Base-by-base conservation (phyloP, 2,113 vertebrate genomes). In the human (Homo sapiens) region DNA sequence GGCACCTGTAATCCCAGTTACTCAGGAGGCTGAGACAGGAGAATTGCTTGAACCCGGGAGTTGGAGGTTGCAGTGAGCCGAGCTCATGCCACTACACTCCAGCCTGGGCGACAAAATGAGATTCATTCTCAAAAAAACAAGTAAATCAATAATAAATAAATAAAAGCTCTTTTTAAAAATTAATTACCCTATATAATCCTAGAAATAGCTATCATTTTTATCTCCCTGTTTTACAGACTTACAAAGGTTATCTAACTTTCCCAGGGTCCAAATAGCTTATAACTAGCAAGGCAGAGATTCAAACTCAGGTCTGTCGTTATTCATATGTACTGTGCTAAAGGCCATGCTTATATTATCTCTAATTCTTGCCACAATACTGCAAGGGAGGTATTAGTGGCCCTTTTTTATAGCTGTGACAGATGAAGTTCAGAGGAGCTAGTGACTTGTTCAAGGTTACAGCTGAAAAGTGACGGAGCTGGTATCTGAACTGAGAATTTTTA, bases 371-470 rank as follows among this genome's bases (percentile, higher is more conserved):
- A 57, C 9, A 89, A 16, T 13, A 75, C 48, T 61, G 45, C 32
- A 50, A 90, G 83, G 88, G 48, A 57, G 48, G 22, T 50, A 17
- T 82, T 35, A 32, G 8, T 22, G 12, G 64, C n/a, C 43, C 45
- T 55, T 79, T 50, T 82, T 90, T 45, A 70, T 30, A 96, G 59
- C 25, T 30, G 22, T 80, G 89, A 96, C 57, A 86, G 86, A 93
- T 83, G 94, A 92, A 45, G 50, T 83, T 87, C 83, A 50, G 87
- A 93, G 73, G 72, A 93, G 57, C 59, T 22, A 89, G 27, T 25
- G 79, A 75, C 61, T 79, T 38, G n/a, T 50, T 35, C 52, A 66
- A 75, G 75, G 75, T 70, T 92, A 64, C 3, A 89, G 48, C 50
- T 72, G 18, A 68, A 76, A 78, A 94, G 35, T 4, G 17, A 72